Percentiles rank a stretch among this genome's conserved stretches.
Conservation (phyloP, 2,797 vertebrate genomes). For the Phalloptychus januarius region DNA sequence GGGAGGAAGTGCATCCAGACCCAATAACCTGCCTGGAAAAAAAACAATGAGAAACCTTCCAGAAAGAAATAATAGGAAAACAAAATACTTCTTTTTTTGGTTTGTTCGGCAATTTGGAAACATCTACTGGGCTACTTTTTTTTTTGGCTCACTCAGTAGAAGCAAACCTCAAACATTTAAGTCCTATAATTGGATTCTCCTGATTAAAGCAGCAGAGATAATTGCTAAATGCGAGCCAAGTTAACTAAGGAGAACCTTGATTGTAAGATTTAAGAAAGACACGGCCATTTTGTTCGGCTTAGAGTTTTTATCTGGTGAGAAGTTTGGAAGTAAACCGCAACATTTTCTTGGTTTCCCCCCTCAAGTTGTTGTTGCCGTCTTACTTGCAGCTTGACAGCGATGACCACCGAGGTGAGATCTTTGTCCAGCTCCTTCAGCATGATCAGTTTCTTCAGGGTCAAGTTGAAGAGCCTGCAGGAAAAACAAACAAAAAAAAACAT, state of each 20-base stretch:
- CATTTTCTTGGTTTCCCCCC: background rate
- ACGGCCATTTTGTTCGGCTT: too few species aligned
- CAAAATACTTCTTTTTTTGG: background rate
- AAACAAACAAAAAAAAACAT: conserved; percentile 27
- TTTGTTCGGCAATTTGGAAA: conserved; percentile 14
- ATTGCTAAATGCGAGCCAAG: background rate
- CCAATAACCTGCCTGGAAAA: conserved; percentile 21
- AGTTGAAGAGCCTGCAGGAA: conserved; percentile 85
- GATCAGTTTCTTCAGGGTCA: conserved; percentile 92
- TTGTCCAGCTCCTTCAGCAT: conserved; percentile 95
- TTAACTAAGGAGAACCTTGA: background rate
- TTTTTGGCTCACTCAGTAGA: background rate
- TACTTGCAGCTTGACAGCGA: conserved; percentile 93
- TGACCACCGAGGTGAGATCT: conserved; percentile 91
- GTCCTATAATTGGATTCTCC: conserved; percentile 16
- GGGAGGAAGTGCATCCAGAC: conserved; percentile 5
- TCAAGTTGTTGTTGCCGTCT: too few species aligned
- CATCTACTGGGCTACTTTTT: background rate
- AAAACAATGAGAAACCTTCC: conserved; percentile 6
- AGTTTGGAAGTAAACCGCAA: background rate
- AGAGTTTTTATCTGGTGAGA: background rate
- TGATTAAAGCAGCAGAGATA: conserved; percentile 15
- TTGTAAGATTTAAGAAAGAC: background rate
- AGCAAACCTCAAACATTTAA: background rate
- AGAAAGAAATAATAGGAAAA: background rate